A percentile compares a stretch with the other conserved stretches of the same genome.
phyloP scores from a whole-genome alignment of 2,113 vertebrate genomes.

The Scophthalmus maximus region DNA sequence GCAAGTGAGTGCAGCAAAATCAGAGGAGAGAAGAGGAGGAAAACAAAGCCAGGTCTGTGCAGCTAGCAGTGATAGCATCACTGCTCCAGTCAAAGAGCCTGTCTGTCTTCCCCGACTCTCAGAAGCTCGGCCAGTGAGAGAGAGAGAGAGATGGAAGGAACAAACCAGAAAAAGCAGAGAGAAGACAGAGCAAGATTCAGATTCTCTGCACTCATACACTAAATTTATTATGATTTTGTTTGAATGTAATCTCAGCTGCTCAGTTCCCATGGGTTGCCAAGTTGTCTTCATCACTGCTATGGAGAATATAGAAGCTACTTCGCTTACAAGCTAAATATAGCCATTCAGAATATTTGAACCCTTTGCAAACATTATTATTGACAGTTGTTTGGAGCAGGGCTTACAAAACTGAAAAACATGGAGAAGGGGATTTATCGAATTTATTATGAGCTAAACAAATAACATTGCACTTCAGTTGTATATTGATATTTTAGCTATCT shows the following conservation, averaged over 20 bases:
- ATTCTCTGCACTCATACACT: no score
- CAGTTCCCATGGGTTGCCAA: no score
- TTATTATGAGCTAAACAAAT: slow-evolving; percentile 18
- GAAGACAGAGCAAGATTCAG: no score
- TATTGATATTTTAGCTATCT: slow-evolving; percentile 32
- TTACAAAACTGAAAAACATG: slow-evolving; percentile 10
- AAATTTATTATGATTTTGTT: slow-evolving; percentile 46
- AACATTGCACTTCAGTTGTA: neutral
- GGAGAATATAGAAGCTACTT: slow-evolving; percentile 1
- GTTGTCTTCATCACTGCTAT: neutral
- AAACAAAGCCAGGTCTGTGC: slow-evolving; percentile 80
- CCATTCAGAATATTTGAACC: neutral
- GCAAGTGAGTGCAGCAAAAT: slow-evolving; percentile 36
- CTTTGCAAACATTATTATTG: neutral
- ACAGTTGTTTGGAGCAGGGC: neutral
- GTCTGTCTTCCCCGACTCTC: slow-evolving; percentile 68
- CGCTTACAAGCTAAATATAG: neutral
- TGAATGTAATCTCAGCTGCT: slow-evolving; percentile 46
- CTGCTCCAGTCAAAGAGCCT: slow-evolving; percentile 65
- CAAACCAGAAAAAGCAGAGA: slow-evolving; percentile 5
- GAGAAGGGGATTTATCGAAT: slow-evolving; percentile 13
- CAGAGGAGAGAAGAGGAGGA: slow-evolving; percentile 29
- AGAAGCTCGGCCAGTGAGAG: slow-evolving; percentile 68
- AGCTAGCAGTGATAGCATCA: slow-evolving; percentile 70
- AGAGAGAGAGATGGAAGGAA: slow-evolving; percentile 13